Conservation (phyloP, 2,888 invertebrate species). For the Oscheius onirici region DNA sequence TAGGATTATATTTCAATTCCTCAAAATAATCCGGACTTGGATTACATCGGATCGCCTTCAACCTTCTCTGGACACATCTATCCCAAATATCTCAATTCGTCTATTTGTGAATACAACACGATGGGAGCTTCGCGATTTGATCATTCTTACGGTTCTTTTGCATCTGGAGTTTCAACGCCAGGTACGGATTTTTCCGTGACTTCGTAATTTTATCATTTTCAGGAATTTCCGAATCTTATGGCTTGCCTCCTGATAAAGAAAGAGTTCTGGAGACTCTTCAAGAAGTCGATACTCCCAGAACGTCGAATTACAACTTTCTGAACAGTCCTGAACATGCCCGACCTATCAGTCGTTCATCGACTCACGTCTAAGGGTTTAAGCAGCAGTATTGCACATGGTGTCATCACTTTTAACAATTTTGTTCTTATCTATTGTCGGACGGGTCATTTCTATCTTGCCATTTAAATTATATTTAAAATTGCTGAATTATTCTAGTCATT, state of each 20-base stretch:
- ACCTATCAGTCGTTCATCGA: conserved; percentile 62
- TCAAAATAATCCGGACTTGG: conserved; percentile 71
- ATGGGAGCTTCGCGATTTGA: conserved; percentile 51
- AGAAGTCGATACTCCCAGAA: conserved; percentile 59
- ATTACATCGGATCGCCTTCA: conserved; percentile 57
- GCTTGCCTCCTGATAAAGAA: conserved; percentile 43
- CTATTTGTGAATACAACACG: conserved; percentile 48
- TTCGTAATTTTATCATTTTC: conserved; percentile 21
- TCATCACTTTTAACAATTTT: conserved; percentile 23
- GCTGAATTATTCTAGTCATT: conserved; percentile 25
- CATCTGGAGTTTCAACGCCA: conserved; percentile 52
- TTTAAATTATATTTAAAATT: conserved; percentile 25
- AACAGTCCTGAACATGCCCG: conserved; percentile 35
- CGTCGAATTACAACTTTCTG: conserved; percentile 54
- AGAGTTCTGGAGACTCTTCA: conserved; percentile 55
- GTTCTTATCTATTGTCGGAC: conserved; percentile 24
- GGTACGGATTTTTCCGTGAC: conserved; percentile 29
- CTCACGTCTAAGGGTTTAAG: conserved; percentile 55
- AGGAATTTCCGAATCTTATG: conserved; percentile 50
- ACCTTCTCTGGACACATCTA: conserved; percentile 46
- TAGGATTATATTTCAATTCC: conserved; percentile 70
- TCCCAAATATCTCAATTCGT: conserved; percentile 57
- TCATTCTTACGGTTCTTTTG: conserved; percentile 57
- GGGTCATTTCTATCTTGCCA: conserved; percentile 34
- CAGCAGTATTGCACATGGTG: conserved; percentile 34